Evolutionary conservation across 2,113 vertebrate species (phyloP).

Genomic region (Felis catus): F.catus_Fca126_mat1.0 CM031412.1:49327501-49328000

Average conservation of each 20-base stretch:
- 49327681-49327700: no score
- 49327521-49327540: background rate
- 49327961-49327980: background rate
- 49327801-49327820: background rate
- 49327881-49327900: background rate
- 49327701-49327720: background rate
- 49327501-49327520: background rate
- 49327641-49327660: background rate
- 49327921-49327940: background rate
- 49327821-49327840: background rate
- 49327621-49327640: background rate
- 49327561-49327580: background rate
- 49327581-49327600: background rate
- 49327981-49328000: background rate
- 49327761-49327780: background rate
- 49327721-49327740: background rate
- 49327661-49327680: background rate
- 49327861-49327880: background rate
- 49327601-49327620: background rate
- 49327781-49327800: background rate
- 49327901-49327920: background rate
- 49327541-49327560: background rate
- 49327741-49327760: background rate
- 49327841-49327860: background rate
- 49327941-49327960: background rate